Percentiles rank a stretch among this genome's conserved stretches.
Evolutionary conservation across 1,140 invertebrate genomes (phyloP).

Genomic region (Cyclargus thomasi): DNA sequence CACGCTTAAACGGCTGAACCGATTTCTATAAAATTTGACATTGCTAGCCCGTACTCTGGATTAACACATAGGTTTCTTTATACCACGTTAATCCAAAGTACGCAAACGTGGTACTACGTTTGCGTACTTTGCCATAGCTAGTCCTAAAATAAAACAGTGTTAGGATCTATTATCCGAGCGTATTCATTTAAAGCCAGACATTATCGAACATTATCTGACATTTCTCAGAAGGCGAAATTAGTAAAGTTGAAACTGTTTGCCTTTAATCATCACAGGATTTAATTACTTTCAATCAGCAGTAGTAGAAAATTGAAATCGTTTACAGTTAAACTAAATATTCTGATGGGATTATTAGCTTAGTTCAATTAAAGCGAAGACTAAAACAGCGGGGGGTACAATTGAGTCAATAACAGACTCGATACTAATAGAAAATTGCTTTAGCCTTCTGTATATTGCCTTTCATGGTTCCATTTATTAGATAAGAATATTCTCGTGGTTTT

Average conservation of each 20-base stretch:
- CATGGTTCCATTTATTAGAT: neutral
- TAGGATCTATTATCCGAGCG: too few relatives aligned
- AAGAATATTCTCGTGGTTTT: neutral
- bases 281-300: conserved; percentile 1
- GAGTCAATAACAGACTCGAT: neutral
- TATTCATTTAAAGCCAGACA: neutral
- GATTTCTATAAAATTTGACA: too few relatives aligned
- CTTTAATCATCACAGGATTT: neutral
- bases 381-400: neutral
- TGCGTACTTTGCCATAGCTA: too few relatives aligned
- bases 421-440: conserved; percentile 1
- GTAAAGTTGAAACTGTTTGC: neutral
- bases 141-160: too few relatives aligned
- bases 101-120: too few relatives aligned
- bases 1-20: too few relatives aligned
- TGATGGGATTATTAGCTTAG: neutral
- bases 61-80: too few relatives aligned
- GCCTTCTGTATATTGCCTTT: neutral
- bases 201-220: neutral
- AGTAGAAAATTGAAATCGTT: neutral
- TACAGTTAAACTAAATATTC: neutral
- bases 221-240: neutral
- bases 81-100: too few relatives aligned
- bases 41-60: too few relatives aligned
- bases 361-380: neutral